These are phyloP conservation scores for Heliconius cydno DNA, from an alignment of 2,888 invertebrate species.

Conservation along the genomic window DNA sequence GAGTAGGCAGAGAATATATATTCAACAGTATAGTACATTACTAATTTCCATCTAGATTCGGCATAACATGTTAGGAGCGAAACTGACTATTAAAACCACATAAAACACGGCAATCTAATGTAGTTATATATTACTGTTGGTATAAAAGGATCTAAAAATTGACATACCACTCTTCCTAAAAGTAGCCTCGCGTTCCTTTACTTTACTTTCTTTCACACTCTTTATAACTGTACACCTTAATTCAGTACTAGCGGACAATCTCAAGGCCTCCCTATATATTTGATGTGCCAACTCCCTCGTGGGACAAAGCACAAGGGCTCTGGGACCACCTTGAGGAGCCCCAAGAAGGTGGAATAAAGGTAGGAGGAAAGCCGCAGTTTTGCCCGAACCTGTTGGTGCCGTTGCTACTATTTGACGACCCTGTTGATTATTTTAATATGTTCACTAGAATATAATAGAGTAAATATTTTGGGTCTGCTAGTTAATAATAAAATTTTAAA, in stretches of 20 bases:
- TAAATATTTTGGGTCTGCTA: too few relatives aligned
- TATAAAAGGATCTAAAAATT: background rate
- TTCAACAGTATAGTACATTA: too few relatives aligned
- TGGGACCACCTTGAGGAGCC: slow-evolving; percentile 88
- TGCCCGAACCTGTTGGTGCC: slow-evolving; percentile 99
- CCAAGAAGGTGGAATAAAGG: slow-evolving; percentile 92
- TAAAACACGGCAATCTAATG: too few relatives aligned
- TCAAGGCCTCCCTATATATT: slow-evolving; percentile 91
- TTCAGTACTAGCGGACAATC: slow-evolving; percentile 89
- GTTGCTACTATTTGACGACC: slow-evolving; percentile 94
- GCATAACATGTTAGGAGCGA: too few relatives aligned
- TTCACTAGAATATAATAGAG: slow-evolving; percentile 29
- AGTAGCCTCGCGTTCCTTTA: slow-evolving; percentile 88
- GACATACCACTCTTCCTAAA: slow-evolving; percentile 90
- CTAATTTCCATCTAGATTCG: too few relatives aligned
- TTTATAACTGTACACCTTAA: slow-evolving; percentile 90
- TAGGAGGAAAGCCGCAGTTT: slow-evolving; percentile 96
- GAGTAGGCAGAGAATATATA: too few relatives aligned
- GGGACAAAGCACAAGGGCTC: slow-evolving; percentile 95
- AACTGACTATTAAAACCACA: too few relatives aligned
- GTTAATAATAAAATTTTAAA: too few relatives aligned
- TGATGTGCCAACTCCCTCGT: slow-evolving; percentile 97
- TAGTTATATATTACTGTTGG: too few relatives aligned
- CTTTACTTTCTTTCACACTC: slow-evolving; percentile 88
- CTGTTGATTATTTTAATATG: slow-evolving; percentile 60